Evolutionary conservation across 2,113 vertebrate species (phyloP).

Genomic region (Grus americana): DNA sequence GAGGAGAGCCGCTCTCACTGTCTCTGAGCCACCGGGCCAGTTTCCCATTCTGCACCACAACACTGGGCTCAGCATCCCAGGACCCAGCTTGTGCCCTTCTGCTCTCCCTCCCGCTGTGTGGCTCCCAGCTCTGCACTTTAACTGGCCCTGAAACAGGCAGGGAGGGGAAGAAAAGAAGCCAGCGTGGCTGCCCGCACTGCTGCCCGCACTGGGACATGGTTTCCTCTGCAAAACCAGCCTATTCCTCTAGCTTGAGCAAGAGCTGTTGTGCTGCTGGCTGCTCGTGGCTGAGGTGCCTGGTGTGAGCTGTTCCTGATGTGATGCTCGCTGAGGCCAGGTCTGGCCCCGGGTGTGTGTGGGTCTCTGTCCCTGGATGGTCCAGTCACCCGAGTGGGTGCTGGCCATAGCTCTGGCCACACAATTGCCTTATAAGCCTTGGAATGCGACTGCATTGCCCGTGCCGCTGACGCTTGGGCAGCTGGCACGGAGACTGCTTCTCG

Average conservation of each 20-base stretch:
- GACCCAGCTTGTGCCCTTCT: neutral
- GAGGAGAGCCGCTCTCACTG: neutral
- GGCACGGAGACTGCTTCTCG: neutral
- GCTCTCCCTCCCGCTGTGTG: rapidly evolving
- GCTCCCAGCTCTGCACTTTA: neutral
- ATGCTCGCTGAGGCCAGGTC: neutral
- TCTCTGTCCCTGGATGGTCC: neutral
- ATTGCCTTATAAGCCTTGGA: slow-evolving; percentile 84
- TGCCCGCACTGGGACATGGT: rapidly evolving
- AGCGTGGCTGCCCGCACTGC: rapidly evolving
- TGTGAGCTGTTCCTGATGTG: rapidly evolving
- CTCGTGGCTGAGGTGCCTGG: neutral
- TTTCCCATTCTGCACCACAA: neutral
- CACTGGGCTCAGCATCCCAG: neutral
- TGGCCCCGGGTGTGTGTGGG: neutral
- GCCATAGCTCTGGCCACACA: neutral
- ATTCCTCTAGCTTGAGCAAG: rapidly evolving
- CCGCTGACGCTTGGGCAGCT: neutral
- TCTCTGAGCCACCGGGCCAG: neutral
- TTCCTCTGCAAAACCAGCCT: neutral
- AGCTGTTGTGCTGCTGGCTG: rapidly evolving
- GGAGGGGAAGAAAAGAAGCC: neutral
- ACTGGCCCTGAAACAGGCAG: neutral
- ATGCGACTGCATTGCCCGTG: slow-evolving; percentile 29
- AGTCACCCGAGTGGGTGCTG: neutral